Evolutionary conservation across 2,888 invertebrate genomes (phyloP), one percentile per base, ranked within the genome.

Genomic region (Sarcophaga caerulescens): DNA sequence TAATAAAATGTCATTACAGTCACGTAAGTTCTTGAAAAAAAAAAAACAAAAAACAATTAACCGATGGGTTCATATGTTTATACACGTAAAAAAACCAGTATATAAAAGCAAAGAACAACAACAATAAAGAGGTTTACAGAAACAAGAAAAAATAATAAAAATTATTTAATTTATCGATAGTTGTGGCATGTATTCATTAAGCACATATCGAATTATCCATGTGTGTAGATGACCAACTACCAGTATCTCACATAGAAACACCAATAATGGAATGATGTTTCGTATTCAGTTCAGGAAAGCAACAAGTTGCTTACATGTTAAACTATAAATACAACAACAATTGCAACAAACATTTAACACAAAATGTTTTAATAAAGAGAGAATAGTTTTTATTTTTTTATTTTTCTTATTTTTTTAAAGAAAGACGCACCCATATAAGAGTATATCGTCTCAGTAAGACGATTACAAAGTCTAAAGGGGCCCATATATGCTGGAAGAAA

Each of bases 251-350:
- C 70, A 57, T 21, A 71, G 17, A 47, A 47, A 12, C 4, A 59
- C 60, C 63, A 82, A 63, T 4, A 10, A 69, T 70, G 80, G 66
- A 77, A 86, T 17, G 17, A 52, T 81, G 75, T 70, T 81, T 80
- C 44, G 74, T 78, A 71, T 86, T 84, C 74, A 66, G 12, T 84
- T 78, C 66, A 74, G 63, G 75, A 75, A 84, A 86, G 84, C 86
- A 86, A 86, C 86, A 86, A 86, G 86, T 86, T 78, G 63, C 65
- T 84, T 17, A 17, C 17, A 52, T 77, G 65, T 79, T 79, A 44
- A 66, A 69, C 59, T 63, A 59, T 68, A 44, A 10, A 52, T 63
- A 25, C n/a, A 52, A 65, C 65, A 21, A 17, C 17, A 63, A 75
- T 45, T 44, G 60, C 25, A 44, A 17, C 23, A 73, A 35, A 57